Percentiles rank a stretch among this genome's conserved stretches.
Conservation (phyloP, 2,888 invertebrate genomes). For the Adela reaumurella region DNA sequence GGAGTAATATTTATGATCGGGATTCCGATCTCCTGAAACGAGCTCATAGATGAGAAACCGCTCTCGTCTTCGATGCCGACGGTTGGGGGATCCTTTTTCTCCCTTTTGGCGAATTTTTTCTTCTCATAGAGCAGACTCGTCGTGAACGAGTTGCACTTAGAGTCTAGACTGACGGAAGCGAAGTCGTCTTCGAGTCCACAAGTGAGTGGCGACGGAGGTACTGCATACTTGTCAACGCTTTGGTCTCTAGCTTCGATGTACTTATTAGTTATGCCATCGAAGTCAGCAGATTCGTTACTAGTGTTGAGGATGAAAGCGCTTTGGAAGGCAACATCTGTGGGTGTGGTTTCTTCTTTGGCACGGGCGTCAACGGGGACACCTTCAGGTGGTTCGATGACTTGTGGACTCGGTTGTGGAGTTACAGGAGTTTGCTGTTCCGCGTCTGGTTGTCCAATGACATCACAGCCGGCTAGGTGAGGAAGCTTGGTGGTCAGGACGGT, state of each 20-base stretch:
- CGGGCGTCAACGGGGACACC: too few relatives aligned
- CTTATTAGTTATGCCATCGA: constrained; percentile 20
- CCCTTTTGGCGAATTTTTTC: constrained; percentile 21
- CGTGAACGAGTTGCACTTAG: background rate
- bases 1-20: constrained; percentile 55
- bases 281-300: constrained; percentile 16
- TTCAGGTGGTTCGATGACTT: background rate
- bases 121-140: background rate
- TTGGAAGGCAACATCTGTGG: background rate
- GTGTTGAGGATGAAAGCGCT: background rate
- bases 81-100: constrained; percentile 16
- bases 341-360: background rate
- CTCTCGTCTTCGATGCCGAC: constrained; percentile 69
- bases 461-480: constrained; percentile 33
- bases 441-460: background rate
- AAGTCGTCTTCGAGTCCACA: constrained; percentile 27
- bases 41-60: constrained; percentile 82
- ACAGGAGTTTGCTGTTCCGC: too few relatives aligned
- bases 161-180: constrained; percentile 1
- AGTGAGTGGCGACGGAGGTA: constrained; percentile 21
- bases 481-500: constrained; percentile 43
- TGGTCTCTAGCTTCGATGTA: constrained; percentile 20
- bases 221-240: constrained; percentile 20
- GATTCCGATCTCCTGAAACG: constrained; percentile 77
- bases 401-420: too few relatives aligned